Evolutionary conservation across 2,113 vertebrate genomes (phyloP).

Genomic region (Pandion haliaetus): DNA sequence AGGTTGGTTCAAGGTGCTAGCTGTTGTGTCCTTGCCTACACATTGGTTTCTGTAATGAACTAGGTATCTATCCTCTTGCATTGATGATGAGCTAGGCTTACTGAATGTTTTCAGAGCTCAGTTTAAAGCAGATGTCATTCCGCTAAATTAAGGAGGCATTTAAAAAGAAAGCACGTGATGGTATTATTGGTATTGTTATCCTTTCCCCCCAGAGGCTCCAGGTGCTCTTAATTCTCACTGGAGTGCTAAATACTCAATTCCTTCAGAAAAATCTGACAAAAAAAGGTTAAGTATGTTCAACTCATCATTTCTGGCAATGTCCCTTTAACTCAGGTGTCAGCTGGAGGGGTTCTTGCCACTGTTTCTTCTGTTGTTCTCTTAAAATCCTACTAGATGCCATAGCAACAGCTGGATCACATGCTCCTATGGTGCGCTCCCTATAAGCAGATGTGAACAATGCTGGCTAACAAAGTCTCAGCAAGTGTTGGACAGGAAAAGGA

Average conservation of each 20-base stretch:
- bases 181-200: background rate
- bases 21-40: background rate
- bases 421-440: constrained; percentile 24
- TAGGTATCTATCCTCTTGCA: background rate
- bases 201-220: background rate
- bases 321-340: constrained; percentile 49
- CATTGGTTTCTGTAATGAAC: background rate
- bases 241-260: background rate
- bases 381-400: constrained; percentile 60
- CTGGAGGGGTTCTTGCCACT: background rate
- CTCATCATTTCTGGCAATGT: background rate
- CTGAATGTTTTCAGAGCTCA: background rate
- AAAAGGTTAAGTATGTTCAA: background rate
- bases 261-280: background rate
- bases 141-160: background rate
- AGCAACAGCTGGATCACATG: constrained; percentile 69
- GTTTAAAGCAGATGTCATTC: background rate
- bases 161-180: background rate
- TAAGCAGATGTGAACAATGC: constrained; percentile 62
- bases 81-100: background rate
- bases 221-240: background rate
- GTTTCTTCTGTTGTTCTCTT: constrained; percentile 23
- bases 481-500: background rate
- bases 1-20: background rate
- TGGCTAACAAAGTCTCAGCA: constrained; percentile 55